Base-by-base conservation (phyloP, 2,888 invertebrate genomes). In the Lucinisca nassula region DNA sequence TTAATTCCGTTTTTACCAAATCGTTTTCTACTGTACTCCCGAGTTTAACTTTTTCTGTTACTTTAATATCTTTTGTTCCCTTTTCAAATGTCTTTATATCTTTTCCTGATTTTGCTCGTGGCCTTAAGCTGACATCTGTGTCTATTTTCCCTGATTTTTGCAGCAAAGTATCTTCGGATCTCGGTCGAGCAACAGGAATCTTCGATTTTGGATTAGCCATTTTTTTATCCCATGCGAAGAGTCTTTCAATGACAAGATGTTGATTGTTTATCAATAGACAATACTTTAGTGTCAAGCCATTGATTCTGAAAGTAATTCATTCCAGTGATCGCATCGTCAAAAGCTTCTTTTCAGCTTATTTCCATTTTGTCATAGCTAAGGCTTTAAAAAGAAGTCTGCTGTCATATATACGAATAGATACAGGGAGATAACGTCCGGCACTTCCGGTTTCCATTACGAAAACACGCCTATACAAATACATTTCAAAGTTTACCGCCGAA, bases 171-270 rank as follows among this genome's bases (percentile, higher is more conserved):
- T 14, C 45, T 6, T 75, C 75, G 51, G 45, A 51, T 49, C 51
- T 49, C 32, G 49, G 32, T 21, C 49, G 30, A 14, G 73, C 49
- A 45, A 80, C 75, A 8, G 87, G 84, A 37, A 75, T 82, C 75
- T 83, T 84, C 85, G 89, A 87, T 85, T 87, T 89, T 87, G 80
- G 82, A 82, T 87, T 85, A 74, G 84, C 80, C 87, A 89, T 89
- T 85, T 73, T n/a, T n/a, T 76, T 75, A 67, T 80, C 84, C 67
- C 61, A 2, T 4, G 32, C 35, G 21, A 67, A 35, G 12, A 17
- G 55, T 67, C 35, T 67, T 24, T 67, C 67, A 67, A 12, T 67
- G 67, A 67, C 35, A 67, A 14, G 12, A 35, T 3, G 35, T 21
- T 35, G 67, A 67, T 35, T 35, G 35, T 67, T 67, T 21, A 14